Evolutionary conservation across 2,888 invertebrate species (phyloP).

Genomic region (Rapana venosa): DNA sequence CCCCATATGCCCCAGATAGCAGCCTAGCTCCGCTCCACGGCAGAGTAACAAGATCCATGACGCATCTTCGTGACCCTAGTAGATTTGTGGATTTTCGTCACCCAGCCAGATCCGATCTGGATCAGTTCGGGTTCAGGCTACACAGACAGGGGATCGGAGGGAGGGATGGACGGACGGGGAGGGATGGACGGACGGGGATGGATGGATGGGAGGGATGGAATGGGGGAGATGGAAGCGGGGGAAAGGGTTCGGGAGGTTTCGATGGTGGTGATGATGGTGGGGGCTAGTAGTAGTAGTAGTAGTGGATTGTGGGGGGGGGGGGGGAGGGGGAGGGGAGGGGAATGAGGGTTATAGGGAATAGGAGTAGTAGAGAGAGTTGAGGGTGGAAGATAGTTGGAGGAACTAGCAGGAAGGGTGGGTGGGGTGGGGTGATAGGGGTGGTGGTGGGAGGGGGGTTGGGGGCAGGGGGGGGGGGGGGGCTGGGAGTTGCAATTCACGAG

Average conservation of each 20-base stretch:
- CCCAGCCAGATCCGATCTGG: conserved; percentile 6
- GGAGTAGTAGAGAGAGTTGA: too few species aligned
- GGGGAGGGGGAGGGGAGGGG: too few species aligned
- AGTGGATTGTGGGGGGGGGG: too few species aligned
- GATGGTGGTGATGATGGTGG: too few species aligned
- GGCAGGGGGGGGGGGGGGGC: background rate
- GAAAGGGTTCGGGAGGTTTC: too few species aligned
- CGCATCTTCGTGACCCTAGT: conserved; percentile 34
- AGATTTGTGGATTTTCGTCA: conserved; percentile 44
- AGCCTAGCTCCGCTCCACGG: too few species aligned
- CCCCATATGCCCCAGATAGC: conserved; percentile 32
- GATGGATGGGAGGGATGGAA: background rate
- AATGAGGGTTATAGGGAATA: too few species aligned
- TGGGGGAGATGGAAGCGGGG: too few species aligned
- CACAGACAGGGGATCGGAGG: background rate
- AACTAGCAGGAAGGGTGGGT: background rate
- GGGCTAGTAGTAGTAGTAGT: too few species aligned
- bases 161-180: background rate
- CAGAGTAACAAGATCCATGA: conserved; percentile 27
- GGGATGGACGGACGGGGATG: too few species aligned
- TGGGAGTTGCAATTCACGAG: background rate
- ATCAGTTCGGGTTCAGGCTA: background rate
- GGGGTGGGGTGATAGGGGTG: background rate
- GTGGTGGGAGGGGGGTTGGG: too few species aligned
- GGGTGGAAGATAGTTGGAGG: too few species aligned